These are phyloP conservation scores for Linhomoeus sp. DNA, from an alignment of 2,888 invertebrate species.

Conservation along the genomic window DNA sequence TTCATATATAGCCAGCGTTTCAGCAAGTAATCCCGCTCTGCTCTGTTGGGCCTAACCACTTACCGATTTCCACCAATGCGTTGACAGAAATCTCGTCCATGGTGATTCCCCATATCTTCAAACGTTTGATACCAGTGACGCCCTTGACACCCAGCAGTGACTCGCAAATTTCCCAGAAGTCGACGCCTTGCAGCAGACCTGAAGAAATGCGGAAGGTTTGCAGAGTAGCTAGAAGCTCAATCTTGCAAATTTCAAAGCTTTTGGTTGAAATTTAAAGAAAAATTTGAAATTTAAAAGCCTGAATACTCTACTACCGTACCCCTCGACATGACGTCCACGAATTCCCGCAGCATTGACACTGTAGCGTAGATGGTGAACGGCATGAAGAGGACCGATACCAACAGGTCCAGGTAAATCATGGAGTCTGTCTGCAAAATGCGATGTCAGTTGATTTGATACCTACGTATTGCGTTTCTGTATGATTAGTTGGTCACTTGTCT, in stretches of 20 bases:
- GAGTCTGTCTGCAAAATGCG: no score
- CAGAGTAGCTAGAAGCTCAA: no score
- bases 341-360: background rate
- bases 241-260: no score
- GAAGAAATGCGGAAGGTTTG: no score
- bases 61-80: slow-evolving; percentile 77
- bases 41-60: no score
- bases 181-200: slow-evolving; percentile 39
- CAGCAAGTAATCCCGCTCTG: no score
- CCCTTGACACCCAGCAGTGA: slow-evolving; percentile 63
- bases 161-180: slow-evolving; percentile 50
- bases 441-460: no score
- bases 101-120: slow-evolving; percentile 85
- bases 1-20: no score
- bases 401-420: background rate
- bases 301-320: background rate
- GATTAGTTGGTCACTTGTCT: no score
- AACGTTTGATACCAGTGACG: slow-evolving; percentile 71
- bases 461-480: no score
- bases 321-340: background rate
- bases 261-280: no score
- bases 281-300: no score
- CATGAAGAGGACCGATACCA: slow-evolving; percentile 1
- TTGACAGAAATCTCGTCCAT: slow-evolving; percentile 78
- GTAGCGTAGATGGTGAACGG: background rate